Conservation (phyloP, 2,113 vertebrate genomes). For the Abramis brama region DNA sequence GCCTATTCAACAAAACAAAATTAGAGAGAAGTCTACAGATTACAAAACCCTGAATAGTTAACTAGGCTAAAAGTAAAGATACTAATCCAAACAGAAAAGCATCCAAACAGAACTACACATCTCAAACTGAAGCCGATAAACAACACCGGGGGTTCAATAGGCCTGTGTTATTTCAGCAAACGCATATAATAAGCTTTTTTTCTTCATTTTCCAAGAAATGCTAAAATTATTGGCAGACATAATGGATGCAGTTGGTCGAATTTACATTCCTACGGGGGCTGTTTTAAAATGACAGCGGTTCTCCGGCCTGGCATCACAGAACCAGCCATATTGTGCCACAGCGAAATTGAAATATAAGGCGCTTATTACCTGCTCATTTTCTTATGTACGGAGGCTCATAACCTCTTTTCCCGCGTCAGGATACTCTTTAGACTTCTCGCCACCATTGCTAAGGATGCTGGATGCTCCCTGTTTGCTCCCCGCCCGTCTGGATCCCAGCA, state of each 20-base stretch:
- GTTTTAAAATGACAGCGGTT: neutral
- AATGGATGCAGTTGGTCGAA: neutral
- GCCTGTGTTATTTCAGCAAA: neutral
- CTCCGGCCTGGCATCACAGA: neutral
- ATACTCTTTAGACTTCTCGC: neutral
- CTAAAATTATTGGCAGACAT: neutral
- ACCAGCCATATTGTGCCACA: neutral
- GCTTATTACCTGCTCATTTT: conserved; percentile 38
- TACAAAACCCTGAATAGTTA: neutral
- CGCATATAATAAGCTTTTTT: too few species aligned
- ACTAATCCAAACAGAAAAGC: neutral
- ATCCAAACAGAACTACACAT: conserved; percentile 12
- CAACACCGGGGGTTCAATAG: neutral
- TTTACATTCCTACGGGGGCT: neutral
- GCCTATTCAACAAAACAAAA: neutral
- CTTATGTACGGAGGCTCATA: neutral
- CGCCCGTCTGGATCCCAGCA: conserved; percentile 22
- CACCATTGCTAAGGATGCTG: conserved; percentile 32
- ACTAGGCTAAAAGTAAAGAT: neutral
- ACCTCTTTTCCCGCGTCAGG: neutral
- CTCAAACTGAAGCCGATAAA: neutral
- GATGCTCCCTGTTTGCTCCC: conserved; percentile 34
- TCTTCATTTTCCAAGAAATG: neutral
- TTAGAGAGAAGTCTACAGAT: neutral
- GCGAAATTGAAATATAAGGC: neutral